These are phyloP conservation scores for Deroplatys truncata DNA, from an alignment of 2,888 invertebrate species.

Conservation along the genomic window DNA sequence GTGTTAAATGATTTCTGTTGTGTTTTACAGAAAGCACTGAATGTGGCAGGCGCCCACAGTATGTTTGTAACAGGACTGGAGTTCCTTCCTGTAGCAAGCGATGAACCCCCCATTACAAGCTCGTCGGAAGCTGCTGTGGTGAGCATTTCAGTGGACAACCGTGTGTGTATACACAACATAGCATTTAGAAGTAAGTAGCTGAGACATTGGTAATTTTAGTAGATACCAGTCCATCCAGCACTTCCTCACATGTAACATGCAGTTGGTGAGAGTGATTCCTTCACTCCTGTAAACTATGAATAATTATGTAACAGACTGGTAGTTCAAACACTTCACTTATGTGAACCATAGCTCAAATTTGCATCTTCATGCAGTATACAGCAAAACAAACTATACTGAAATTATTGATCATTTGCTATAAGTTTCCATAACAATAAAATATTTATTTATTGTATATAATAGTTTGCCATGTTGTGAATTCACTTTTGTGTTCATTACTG, in stretches of 20 bases:
- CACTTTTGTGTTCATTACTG: too few relatives aligned
- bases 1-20: neutral
- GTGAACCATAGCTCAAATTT: too few relatives aligned
- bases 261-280: neutral
- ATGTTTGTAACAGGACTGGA: constrained; percentile 97
- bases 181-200: constrained; percentile 67
- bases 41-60: constrained; percentile 81
- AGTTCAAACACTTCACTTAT: too few relatives aligned
- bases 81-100: constrained; percentile 74
- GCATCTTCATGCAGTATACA: too few relatives aligned
- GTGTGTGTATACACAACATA: constrained; percentile 83
- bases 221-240: neutral
- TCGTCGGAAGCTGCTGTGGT: constrained; percentile 82
- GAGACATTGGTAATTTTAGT: neutral
- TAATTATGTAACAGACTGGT: too few relatives aligned
- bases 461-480: too few relatives aligned
- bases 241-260: too few relatives aligned
- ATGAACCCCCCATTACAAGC: constrained; percentile 67
- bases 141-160: constrained; percentile 94
- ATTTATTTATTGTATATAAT: too few relatives aligned
- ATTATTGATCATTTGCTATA: too few relatives aligned
- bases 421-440: too few relatives aligned
- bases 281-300: neutral
- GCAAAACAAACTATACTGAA: too few relatives aligned
- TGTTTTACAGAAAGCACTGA: constrained; percentile 66